These are phyloP conservation scores for Bombyx mori DNA, from an alignment of 1,140 invertebrate genomes.

Conservation along the genomic window ASM3026992v2 NC_085118.1:4806501-4807000, in stretches of 20 bases:
- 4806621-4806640: conserved; percentile 51
- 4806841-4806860: conserved; percentile 70
- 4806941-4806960: conserved; percentile 79
- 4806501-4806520: not conserved
- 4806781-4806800: not conserved
- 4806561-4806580: conserved; percentile 26
- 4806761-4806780: not conserved
- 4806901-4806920: conserved; percentile 80
- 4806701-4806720: conserved; percentile 9
- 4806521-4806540: not conserved
- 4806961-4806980: conserved; percentile 75
- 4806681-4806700: conserved; percentile 19
- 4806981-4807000: conserved; percentile 78
- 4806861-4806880: conserved; percentile 76
- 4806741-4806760: not conserved
- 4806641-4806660: conserved; percentile 30
- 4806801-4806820: not conserved
- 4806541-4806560: conserved; percentile 8
- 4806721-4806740: not conserved
- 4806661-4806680: conserved; percentile 15
- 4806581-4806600: conserved; percentile 3
- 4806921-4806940: conserved; percentile 75
- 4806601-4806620: conserved; percentile 39
- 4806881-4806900: conserved; percentile 79
- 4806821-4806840: too few species aligned